A percentile compares a stretch with the other conserved stretches of the same genome.
phyloP scores from a whole-genome alignment of 2,797 vertebrate genomes.

The Monodelphis domestica region DNA sequence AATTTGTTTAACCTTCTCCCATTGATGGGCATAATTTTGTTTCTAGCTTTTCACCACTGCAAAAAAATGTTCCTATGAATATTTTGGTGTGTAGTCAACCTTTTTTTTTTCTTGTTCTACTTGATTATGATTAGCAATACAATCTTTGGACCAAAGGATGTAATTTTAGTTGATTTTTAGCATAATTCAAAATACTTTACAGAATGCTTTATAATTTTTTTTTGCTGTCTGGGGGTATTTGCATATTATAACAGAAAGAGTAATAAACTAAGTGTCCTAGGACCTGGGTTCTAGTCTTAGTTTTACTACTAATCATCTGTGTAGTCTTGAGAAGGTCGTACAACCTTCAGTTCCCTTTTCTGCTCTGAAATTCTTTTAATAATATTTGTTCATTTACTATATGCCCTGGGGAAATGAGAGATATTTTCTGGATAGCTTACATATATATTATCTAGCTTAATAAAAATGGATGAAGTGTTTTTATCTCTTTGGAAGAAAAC shows the following conservation, averaged over 20 bases:
- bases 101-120: not conserved
- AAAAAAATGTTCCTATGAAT: not conserved
- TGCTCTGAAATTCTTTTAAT: constrained; percentile 27
- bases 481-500: constrained; percentile 53
- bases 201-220: not conserved
- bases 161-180: not conserved
- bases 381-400: constrained; percentile 35
- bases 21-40: not conserved
- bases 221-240: not conserved
- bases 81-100: not conserved
- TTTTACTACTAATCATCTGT: not conserved
- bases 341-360: not conserved
- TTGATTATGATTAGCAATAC: not conserved
- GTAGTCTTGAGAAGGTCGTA: not conserved
- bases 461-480: constrained; percentile 23
- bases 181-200: not conserved
- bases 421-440: constrained; percentile 6
- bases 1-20: not conserved
- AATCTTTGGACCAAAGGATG: not conserved
- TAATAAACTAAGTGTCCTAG: not conserved
- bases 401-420: constrained; percentile 25
- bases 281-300: not conserved
- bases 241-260: not conserved
- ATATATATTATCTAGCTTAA: not conserved
- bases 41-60: not conserved